Evolutionary conservation across 2,888 invertebrate genomes (phyloP), one percentile per base, ranked within the genome.

Genomic region (Diadromus collaris): DNA sequence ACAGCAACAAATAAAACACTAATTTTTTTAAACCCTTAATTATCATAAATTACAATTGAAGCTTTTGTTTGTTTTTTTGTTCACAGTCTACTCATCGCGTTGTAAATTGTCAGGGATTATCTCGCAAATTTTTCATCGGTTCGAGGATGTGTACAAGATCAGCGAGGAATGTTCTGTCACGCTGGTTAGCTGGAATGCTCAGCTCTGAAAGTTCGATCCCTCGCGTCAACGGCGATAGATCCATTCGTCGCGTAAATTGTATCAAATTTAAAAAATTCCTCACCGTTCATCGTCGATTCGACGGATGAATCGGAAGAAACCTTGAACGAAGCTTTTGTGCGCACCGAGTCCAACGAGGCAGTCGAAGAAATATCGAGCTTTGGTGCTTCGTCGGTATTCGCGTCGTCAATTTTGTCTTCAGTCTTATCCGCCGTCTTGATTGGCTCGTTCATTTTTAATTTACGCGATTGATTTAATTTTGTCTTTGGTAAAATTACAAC

Each of bases 181-280:
- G 73, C 70, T 80, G 79, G 79, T 77, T 80, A 80, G 79, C 79
- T 80, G 73, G 79, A 80, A 74, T 80, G 79, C 65, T 80, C 79
- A 24, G 79, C 79, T 6, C 79, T 69, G 67, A 80, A 80, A 38
- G 79, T 80, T 74, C 79, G 79, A 74, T 80, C 79, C 61, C 73
- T 80, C 32, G 77, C 79, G n/a, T 80, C 79, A 34, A 80, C 76
- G 56, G 74, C 79, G 4, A 70, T 44, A 38, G 70, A 61, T 16
- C 65, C 56, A 63, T 74, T 77, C 32, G 67, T 51, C 29, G 60
- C 38, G 19, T 65, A 21, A 67, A 71, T 74, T 63, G 77, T 63
- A 6, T 67, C 73, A 44, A 74, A 77, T 77, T 74, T 77, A 65
- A 61, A 77, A 46, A 76, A 38, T 70, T 73, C 69, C 58, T 41